Evolutionary conservation across 2,113 vertebrate species (phyloP).

Genomic region (Hiodon tergisus): DNA sequence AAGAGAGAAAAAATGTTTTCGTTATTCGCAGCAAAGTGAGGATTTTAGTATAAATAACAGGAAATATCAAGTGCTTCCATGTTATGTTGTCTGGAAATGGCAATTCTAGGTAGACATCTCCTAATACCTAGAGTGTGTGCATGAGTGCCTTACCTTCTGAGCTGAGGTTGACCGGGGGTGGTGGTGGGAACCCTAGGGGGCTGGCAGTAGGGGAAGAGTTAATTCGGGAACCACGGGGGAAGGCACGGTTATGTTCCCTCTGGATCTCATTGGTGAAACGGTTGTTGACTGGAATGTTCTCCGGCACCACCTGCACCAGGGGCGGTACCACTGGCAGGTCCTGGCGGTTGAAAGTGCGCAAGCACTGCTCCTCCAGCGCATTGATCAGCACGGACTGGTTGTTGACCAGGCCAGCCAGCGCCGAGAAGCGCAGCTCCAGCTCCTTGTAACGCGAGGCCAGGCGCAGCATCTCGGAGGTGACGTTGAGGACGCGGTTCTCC

Average conservation of each 20-base stretch:
- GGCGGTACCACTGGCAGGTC: slow-evolving; percentile 78
- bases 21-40: neutral
- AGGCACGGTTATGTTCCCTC: slow-evolving; percentile 72
- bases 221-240: slow-evolving; percentile 69
- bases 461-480: slow-evolving; percentile 89
- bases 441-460: slow-evolving; percentile 88
- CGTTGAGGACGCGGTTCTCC: slow-evolving; percentile 91
- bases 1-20: no score
- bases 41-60: no score
- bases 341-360: slow-evolving; percentile 69
- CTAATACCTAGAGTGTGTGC: no score
- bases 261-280: slow-evolving; percentile 91
- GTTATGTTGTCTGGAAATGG: no score
- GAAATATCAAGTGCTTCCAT: no score
- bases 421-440: slow-evolving; percentile 77
- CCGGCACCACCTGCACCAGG: slow-evolving; percentile 89
- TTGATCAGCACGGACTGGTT: slow-evolving; percentile 91
- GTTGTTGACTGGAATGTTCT: slow-evolving; percentile 75
- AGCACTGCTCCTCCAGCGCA: slow-evolving; percentile 83
- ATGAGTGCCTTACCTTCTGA: slow-evolving; percentile 73
- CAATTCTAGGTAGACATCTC: no score
- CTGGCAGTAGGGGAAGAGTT: slow-evolving; percentile 61
- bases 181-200: slow-evolving; percentile 67
- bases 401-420: slow-evolving; percentile 83
- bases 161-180: slow-evolving; percentile 80